These are phyloP conservation scores for Rostratula benghalensis DNA, from an alignment of 2,113 vertebrate genomes.

Conservation along the genomic window DNA sequence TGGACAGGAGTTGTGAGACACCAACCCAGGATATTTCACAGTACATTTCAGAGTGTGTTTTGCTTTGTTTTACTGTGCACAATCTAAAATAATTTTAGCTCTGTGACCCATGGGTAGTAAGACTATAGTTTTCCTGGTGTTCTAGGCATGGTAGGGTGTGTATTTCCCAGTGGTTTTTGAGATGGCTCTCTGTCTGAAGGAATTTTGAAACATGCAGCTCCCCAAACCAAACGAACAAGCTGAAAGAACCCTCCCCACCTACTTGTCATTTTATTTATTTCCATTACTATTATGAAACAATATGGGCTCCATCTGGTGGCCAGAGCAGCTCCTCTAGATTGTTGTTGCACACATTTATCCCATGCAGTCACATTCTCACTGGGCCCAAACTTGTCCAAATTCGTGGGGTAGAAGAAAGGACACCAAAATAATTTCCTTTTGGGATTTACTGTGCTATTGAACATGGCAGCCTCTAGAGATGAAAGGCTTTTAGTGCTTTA, in stretches of 20 bases:
- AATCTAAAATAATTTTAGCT: not conserved
- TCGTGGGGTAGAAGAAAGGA: not conserved
- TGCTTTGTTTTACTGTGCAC: not conserved
- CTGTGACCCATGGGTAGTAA: not conserved
- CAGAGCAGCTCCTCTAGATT: not conserved
- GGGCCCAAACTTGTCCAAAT: not conserved
- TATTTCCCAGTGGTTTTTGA: not conserved
- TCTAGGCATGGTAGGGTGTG: not conserved
- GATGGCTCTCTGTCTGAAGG: not conserved
- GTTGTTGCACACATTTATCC: not conserved
- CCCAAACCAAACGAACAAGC: not conserved
- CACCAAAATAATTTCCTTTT: not conserved
- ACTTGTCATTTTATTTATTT: not conserved
- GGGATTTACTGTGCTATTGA: not conserved
- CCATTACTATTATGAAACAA: not conserved
- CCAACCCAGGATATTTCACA: not conserved
- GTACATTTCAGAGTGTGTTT: not conserved
- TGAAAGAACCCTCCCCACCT: not conserved
- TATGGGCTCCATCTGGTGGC: slow-evolving; percentile 78
- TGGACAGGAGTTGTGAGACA: not conserved
- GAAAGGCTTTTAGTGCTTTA: not conserved
- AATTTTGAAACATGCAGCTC: not conserved
- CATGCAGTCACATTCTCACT: not conserved
- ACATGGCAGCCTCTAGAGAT: not conserved
- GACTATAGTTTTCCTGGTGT: not conserved